Percentiles rank a stretch among this genome's conserved stretches.
Conservation (phyloP, 2,888 invertebrate species). For the Steromphala cineraria region DNA sequence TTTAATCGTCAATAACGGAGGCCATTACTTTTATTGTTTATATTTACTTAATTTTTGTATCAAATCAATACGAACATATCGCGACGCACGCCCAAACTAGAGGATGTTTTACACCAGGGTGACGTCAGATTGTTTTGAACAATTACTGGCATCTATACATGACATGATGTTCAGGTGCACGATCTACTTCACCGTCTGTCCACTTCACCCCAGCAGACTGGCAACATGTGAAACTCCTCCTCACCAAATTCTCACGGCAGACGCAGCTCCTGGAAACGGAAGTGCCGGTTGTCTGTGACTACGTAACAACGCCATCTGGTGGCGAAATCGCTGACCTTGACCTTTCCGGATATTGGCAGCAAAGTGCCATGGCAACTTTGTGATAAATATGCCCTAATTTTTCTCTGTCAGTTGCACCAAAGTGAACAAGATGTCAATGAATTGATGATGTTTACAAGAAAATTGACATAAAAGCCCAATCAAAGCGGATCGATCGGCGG, state of each 20-base stretch:
- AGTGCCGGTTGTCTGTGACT: not conserved
- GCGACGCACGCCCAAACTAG: too few relatives aligned
- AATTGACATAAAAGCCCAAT: not conserved
- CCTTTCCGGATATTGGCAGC: not conserved
- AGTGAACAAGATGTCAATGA: not conserved
- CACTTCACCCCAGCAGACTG: not conserved
- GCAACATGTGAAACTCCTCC: not conserved
- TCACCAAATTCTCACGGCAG: not conserved
- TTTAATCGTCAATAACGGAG: too few relatives aligned
- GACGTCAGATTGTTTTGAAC: too few relatives aligned
- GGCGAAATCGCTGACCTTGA: not conserved
- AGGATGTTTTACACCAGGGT: too few relatives aligned
- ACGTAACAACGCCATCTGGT: constrained; percentile 6
- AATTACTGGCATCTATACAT: too few relatives aligned
- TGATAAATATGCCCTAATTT: not conserved
- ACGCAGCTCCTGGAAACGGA: not conserved
- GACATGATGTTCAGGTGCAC: too few relatives aligned
- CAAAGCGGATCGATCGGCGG: not conserved
- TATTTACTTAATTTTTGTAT: too few relatives aligned
- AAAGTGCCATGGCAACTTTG: not conserved
- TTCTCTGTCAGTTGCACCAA: not conserved
- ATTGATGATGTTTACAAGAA: not conserved
- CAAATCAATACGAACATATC: too few relatives aligned
- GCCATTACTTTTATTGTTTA: too few relatives aligned
- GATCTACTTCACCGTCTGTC: not conserved